Evolutionary conservation across 2,113 vertebrate genomes (phyloP).

Genomic region (Ciconia maguari): DNA sequence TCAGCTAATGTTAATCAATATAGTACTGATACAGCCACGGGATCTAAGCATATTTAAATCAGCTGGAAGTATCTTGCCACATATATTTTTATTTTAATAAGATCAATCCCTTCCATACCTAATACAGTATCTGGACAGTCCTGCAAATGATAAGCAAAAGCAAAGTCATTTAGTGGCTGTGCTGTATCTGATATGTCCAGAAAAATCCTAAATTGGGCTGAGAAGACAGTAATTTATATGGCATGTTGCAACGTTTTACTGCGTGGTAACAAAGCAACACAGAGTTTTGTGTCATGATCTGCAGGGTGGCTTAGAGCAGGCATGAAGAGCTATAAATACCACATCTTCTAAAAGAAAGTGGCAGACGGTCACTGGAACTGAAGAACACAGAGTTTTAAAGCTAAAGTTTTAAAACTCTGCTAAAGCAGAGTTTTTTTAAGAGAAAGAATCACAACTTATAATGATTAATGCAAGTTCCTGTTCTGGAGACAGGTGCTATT

Average conservation of each 20-base stretch:
- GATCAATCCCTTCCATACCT: not conserved
- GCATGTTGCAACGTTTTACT: not conserved
- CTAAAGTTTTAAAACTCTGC: not conserved
- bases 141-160: not conserved
- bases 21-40: not conserved
- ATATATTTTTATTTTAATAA: not conserved
- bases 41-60: not conserved
- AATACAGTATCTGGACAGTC: not conserved
- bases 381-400: not conserved
- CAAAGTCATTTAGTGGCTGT: not conserved
- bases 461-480: not conserved
- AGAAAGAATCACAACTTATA: not conserved
- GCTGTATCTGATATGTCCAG: not conserved
- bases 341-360: not conserved
- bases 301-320: not conserved
- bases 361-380: not conserved
- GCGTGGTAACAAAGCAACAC: not conserved
- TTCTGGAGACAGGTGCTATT: not conserved
- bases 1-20: not conserved
- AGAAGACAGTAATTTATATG: not conserved
- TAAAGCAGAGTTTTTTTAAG: too few relatives aligned
- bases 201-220: not conserved
- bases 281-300: not conserved
- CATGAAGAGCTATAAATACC: not conserved
- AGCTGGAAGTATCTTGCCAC: not conserved